Evolutionary conservation across 2,888 invertebrate genomes (phyloP), one percentile per base, ranked within the genome.

Genomic region (Euplagia quadripunctaria): DNA sequence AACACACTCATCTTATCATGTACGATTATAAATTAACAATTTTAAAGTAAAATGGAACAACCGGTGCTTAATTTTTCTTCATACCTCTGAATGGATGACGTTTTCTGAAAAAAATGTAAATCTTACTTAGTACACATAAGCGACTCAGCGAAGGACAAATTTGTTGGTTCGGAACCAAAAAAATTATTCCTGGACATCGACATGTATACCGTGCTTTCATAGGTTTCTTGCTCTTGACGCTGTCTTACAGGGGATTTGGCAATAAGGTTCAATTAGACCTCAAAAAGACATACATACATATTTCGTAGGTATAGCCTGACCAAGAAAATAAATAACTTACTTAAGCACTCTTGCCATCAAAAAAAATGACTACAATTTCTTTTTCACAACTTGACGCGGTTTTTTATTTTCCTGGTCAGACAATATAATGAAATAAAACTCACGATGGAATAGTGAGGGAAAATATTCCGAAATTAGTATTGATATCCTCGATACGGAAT

Each of bases 401-500:
- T 31, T 31, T 31, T 31, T 31, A 31, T 31, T 31, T 31, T 31
- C 31, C 31, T 31, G 43, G 43, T 9, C 43, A 46, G 43, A 0
- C 43, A 46, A 46, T 46, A 8, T 7, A 17, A n/a, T 58, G 49
- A 3, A 12, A 12, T 12, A 46, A 52, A 65, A 88, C 90, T 89
- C 89, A 95, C 95, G 93, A 89, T 1, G 95, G 95, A 74, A 94
- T 92, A 55, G 95, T 96, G 9, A 96, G 87, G 2, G 94, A 94
- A 78, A 91, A 96, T 61, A 95, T 95, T 74, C 92, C 94, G 82
- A 95, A 96, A 84, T 92, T 94, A 12, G 96, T 96, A 78, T 96
- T 96, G 20, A 92, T 81, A 41, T 92, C 94, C 77, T 96, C 95
- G 0, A 96, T 87, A 8, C 87, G 92, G 88, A 96, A 94, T 73